Conservation (phyloP, 2,113 vertebrate genomes). For the Podiceps cristatus region DNA sequence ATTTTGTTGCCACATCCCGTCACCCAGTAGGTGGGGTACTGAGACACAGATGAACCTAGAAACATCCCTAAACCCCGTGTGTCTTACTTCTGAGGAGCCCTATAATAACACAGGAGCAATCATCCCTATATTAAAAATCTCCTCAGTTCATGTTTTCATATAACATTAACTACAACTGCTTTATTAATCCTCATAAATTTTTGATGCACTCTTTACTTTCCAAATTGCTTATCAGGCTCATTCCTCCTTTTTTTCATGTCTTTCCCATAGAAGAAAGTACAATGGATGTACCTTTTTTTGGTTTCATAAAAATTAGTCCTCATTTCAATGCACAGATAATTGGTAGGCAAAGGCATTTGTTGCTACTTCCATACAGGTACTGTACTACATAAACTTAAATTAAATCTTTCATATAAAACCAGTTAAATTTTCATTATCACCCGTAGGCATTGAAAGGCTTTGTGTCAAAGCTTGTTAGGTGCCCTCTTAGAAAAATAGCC, state of each 20-base stretch:
- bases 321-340: background rate
- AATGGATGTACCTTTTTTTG: background rate
- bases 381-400: background rate
- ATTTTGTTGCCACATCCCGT: background rate
- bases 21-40: too few species aligned
- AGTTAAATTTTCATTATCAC: background rate
- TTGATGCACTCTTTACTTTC: background rate
- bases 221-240: background rate
- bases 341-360: background rate
- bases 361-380: background rate
- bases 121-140: background rate
- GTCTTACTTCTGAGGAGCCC: background rate
- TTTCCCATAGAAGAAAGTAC: background rate
- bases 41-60: background rate
- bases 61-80: accelerated
- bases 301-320: background rate
- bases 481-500: background rate
- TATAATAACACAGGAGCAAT: background rate
- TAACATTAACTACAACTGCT: background rate
- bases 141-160: background rate
- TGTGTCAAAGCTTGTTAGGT: background rate
- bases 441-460: background rate
- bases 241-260: background rate
- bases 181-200: background rate
- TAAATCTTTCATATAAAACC: background rate